Evolutionary conservation across 2,113 vertebrate species (phyloP).

Genomic region (Elaphurus davidianus): DNA sequence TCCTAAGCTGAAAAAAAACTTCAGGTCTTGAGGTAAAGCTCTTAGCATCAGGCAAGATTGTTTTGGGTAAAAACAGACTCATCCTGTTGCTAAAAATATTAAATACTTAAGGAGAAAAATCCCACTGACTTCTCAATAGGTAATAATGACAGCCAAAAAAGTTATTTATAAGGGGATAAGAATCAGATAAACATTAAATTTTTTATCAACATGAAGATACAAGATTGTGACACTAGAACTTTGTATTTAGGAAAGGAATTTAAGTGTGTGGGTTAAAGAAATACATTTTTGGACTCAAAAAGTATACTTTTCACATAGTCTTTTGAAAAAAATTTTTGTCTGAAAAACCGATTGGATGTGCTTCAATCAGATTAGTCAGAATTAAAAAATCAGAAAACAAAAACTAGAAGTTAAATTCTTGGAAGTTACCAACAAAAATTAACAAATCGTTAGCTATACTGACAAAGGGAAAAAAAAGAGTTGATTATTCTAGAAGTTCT

Average conservation of each 20-base stretch:
- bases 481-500: background rate
- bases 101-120: constrained; percentile 34
- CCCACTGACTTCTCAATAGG: background rate
- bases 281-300: background rate
- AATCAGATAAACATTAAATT: background rate
- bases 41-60: background rate
- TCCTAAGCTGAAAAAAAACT: background rate
- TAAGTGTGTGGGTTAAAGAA: background rate
- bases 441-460: background rate
- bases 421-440: background rate
- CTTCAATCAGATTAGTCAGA: background rate
- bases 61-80: background rate
- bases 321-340: constrained; percentile 4
- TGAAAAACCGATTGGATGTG: background rate
- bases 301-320: background rate
- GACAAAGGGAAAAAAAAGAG: background rate
- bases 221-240: background rate
- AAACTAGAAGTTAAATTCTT: constrained; percentile 5
- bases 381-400: constrained; percentile 9
- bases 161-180: background rate
- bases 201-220: background rate
- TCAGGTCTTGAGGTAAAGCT: constrained; percentile 16
- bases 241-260: background rate
- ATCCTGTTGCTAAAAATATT: background rate
- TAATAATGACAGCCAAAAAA: background rate